Base-by-base conservation (phyloP, 2,888 invertebrate genomes). In the Terebella lapidaria region DNA sequence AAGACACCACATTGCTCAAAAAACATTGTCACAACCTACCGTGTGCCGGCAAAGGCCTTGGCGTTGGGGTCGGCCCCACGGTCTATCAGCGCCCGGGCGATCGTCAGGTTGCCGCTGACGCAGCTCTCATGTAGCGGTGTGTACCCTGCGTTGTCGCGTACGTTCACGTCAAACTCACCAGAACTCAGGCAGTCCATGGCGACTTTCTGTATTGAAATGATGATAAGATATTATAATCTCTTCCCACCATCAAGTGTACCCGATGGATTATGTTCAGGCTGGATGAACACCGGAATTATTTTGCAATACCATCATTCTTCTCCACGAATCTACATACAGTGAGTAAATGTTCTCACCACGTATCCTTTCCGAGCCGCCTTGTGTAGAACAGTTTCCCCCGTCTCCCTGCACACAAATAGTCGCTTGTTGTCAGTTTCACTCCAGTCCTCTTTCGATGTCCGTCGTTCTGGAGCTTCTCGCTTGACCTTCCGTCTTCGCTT, bases 241-340 rank as follows among this genome's bases (percentile, higher is more conserved):
- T n/a, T n/a, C n/a, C n/a, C n/a, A n/a, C n/a, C n/a, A n/a, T n/a
- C n/a, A n/a, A n/a, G n/a, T n/a, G n/a, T n/a, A n/a, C n/a, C n/a
- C n/a, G n/a, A n/a, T n/a, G n/a, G n/a, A n/a, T n/a, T n/a, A n/a
- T n/a, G n/a, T n/a, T n/a, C 92, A 1, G 87, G 83, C 66, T 87
- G 89, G 80, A 99, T 97, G 85, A 92, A 99, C 73, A 90, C 94
- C 2, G 95, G 95, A n/a, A n/a, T n/a, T n/a, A n/a, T n/a, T n/a
- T n/a, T n/a, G n/a, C n/a, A n/a, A n/a, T n/a, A n/a, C n/a, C n/a
- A n/a, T n/a, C n/a, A n/a, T n/a, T n/a, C n/a, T n/a, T n/a, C n/a
- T n/a, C n/a, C n/a, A n/a, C n/a, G n/a, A n/a, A n/a, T n/a, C n/a
- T n/a, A n/a, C n/a, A n/a, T n/a, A n/a, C n/a, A n/a, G n/a, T n/a